phyloP scores from a whole-genome alignment of 1,140 invertebrate species.

The Bathynomus jamesi region DNA sequence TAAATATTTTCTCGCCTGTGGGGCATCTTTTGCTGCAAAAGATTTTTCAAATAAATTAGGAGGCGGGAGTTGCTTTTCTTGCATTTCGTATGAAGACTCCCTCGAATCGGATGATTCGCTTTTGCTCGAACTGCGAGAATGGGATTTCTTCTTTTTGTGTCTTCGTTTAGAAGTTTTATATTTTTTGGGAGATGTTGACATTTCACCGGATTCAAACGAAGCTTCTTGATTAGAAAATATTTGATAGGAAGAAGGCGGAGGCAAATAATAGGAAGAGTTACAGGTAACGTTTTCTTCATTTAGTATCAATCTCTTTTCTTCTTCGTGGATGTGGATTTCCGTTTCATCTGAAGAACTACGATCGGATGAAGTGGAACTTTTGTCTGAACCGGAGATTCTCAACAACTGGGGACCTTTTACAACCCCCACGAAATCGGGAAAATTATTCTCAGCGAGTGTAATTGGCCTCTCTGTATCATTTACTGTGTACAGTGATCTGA shows the following conservation, averaged over 20 bases:
- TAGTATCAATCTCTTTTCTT: background rate
- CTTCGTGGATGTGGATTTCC: background rate
- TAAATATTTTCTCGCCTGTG: no score
- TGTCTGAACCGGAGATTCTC: background rate
- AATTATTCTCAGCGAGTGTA: background rate
- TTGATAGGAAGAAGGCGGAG: background rate
- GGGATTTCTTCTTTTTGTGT: background rate
- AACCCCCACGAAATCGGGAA: background rate
- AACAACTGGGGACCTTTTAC: background rate
- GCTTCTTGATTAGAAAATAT: background rate
- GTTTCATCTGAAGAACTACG: background rate
- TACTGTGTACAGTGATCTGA: background rate
- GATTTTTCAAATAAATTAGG: no score
- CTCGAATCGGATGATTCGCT: background rate
- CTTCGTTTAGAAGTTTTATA: background rate
- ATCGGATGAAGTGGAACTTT: background rate
- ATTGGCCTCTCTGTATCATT: background rate
- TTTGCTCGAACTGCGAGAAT: background rate
- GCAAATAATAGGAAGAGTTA: background rate
- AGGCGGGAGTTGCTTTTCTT: no score
- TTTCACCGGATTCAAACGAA: background rate
- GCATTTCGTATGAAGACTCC: background rate
- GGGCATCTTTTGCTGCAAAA: no score
- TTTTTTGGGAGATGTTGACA: background rate
- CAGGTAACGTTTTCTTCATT: background rate